Evolutionary conservation across 2,888 invertebrate species (phyloP), one percentile per base, ranked within the genome.

Genomic region (Himalopsyche tibetana): DNA sequence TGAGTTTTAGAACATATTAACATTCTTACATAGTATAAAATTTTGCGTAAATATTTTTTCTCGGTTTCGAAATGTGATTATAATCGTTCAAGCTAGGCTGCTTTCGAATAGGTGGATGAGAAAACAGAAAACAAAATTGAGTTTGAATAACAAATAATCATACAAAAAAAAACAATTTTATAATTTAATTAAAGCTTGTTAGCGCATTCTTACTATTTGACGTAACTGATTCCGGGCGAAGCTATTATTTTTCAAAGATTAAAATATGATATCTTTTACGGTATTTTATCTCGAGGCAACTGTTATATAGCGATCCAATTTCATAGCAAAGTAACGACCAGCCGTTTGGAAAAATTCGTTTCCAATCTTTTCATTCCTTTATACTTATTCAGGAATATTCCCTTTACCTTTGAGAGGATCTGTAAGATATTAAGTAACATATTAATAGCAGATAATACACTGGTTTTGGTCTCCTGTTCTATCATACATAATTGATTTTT

Each of bases 321-420:
- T 63, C 63, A 63, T 63, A 63, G 19, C 63, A 63, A 63, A 63
- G 63, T 63, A 63, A 63, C 63, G 28, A 19, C 9, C 63, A 63
- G 19, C 15, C 63, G n/a, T 63, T 28, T 19, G 63, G 19, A 63
- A 63, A 51, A 63, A 63, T 19, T 63, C 63, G 19, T n/a, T 63
- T 63, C 51, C 51, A 51, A 51, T 51, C 19, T 63, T 19, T 63
- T 6, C n/a, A 6, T 19, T 63, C 19, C 63, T 63, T 63, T 63
- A 19, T 63, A 28, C 28, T 28, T 28, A 19, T 63, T 19, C 63
- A 19, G 19, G 9, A 63, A 63, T 19, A 63, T 63, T 63, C 63
- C 6, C n/a, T 28, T 63, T 63, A 19, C 63, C 19, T 63, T 63
- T 63, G 63, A 1, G 4, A 11, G 63, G 63, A 28, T 63, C 8